Conservation (phyloP, 2,797 vertebrate genomes). For the Arctocebus calabarensis region DNA sequence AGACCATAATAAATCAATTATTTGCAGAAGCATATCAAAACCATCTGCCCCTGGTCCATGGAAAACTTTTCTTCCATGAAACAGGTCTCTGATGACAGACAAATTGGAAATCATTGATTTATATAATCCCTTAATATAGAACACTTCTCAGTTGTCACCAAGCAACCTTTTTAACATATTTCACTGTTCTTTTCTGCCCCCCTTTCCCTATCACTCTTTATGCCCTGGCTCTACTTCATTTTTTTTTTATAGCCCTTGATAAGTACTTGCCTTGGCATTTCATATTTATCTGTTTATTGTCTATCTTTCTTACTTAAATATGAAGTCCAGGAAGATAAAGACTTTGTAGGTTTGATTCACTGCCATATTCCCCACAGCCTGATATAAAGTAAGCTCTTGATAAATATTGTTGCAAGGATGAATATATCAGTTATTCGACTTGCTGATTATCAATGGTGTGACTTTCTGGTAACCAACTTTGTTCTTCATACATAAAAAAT, state of each 20-base stretch:
- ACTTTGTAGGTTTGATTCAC: neutral
- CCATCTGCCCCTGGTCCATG: no score
- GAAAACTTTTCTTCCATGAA: no score
- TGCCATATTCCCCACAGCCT: neutral
- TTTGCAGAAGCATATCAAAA: no score
- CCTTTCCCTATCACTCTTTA: neutral
- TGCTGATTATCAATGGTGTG: neutral
- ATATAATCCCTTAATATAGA: no score
- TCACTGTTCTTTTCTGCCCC: neutral
- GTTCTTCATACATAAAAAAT: neutral
- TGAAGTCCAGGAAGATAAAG: neutral
- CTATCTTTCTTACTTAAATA: conserved; percentile 18
- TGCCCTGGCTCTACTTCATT: neutral
- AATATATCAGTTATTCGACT: neutral
- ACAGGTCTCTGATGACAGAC: no score
- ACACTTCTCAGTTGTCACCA: neutral
- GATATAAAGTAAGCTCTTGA: neutral
- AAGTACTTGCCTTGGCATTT: neutral
- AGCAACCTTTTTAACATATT: neutral
- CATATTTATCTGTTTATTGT: neutral
- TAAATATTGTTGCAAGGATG: conserved; percentile 17
- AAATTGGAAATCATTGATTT: neutral
- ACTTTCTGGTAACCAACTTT: neutral
- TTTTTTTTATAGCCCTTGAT: neutral
- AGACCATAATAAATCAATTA: no score